phyloP scores from a whole-genome alignment of 2,888 invertebrate genomes.

The Troglohyphantes excavatus region DNA sequence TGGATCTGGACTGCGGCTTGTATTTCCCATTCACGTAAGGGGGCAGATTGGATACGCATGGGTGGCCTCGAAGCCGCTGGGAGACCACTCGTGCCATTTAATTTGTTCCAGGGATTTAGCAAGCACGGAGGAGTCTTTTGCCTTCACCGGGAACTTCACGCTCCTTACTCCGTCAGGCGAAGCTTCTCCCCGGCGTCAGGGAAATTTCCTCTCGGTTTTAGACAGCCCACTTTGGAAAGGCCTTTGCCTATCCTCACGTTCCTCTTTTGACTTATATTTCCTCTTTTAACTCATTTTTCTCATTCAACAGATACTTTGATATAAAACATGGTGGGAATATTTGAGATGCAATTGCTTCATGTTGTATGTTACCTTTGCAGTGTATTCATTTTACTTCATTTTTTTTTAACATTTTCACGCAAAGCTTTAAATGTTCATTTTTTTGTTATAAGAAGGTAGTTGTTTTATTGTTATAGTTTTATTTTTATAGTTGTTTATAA shows the following conservation, averaged over 20 bases:
- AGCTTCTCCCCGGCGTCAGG: conserved; percentile 30
- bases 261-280: too few relatives aligned
- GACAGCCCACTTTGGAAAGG: conserved; percentile 20
- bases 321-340: too few relatives aligned
- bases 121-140: conserved; percentile 58
- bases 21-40: conserved; percentile 67
- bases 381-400: too few relatives aligned
- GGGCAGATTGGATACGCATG: conserved; percentile 68
- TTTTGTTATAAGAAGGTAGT: too few relatives aligned
- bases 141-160: conserved; percentile 16
- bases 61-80: conserved; percentile 58
- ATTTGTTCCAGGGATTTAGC: conserved; percentile 78
- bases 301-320: too few relatives aligned
- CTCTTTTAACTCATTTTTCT: too few relatives aligned
- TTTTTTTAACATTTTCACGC: too few relatives aligned
- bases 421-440: too few relatives aligned
- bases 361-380: too few relatives aligned
- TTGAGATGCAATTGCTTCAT: too few relatives aligned
- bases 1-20: conserved; percentile 59
- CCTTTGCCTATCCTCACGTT: neutral
- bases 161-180: conserved; percentile 40
- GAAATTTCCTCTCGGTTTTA: conserved; percentile 21
- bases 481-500: too few relatives aligned
- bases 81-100: conserved; percentile 70
- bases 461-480: too few relatives aligned